phyloP scores from a whole-genome alignment of 1,140 invertebrate species.

The Drosophila mayri region DNA sequence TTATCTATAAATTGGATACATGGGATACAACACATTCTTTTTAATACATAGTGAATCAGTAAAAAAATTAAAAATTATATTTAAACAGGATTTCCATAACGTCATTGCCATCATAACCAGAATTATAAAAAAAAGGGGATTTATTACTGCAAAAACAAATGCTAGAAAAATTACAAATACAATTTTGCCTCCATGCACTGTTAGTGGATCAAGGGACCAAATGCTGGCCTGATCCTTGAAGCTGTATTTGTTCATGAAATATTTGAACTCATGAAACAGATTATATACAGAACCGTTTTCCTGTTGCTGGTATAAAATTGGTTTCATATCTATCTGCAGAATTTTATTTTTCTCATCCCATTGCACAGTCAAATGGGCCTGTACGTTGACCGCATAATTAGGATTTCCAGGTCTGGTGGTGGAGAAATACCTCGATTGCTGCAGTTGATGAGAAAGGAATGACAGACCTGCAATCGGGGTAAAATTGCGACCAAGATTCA shows the following conservation, averaged over 20 bases:
- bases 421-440: constrained; percentile 53
- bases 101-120: too few species aligned
- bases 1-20: too few species aligned
- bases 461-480: constrained; percentile 24
- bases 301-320: neutral
- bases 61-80: too few species aligned
- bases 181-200: neutral
- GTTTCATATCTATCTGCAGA: constrained; percentile 27
- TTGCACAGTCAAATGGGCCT: constrained; percentile 9
- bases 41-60: too few species aligned
- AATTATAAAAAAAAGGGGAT: too few species aligned
- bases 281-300: constrained; percentile 53
- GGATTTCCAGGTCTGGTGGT: constrained; percentile 42
- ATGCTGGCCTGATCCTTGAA: constrained; percentile 53
- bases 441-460: constrained; percentile 58
- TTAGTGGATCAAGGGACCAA: constrained; percentile 3
- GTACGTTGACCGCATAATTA: constrained; percentile 36
- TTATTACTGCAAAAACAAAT: too few species aligned
- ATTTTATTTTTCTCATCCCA: too few species aligned
- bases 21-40: too few species aligned
- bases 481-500: constrained; percentile 63
- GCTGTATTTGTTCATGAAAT: constrained; percentile 53
- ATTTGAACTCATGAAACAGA: constrained; percentile 60
- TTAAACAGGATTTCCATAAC: too few species aligned
- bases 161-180: neutral